These are phyloP conservation scores for Dendrophyllia cribrosa DNA, from an alignment of 64 coral and sea anemone species.

Conservation along the genomic window DNA sequence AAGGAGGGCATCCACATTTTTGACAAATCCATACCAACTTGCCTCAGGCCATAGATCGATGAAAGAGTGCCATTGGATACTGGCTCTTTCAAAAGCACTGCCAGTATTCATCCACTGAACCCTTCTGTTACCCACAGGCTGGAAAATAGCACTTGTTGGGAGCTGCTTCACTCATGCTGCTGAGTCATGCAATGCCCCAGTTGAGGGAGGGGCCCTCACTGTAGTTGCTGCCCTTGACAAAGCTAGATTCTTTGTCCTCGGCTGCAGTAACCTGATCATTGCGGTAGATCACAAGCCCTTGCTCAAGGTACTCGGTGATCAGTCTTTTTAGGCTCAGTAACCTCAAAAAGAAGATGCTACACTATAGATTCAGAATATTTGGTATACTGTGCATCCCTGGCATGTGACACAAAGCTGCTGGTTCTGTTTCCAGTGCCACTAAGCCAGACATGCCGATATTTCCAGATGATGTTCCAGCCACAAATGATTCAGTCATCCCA, in stretches of 20 bases:
- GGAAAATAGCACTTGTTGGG: no score
- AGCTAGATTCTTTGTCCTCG: slow-evolving; percentile 50
- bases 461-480: no score
- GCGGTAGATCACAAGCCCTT: slow-evolving; percentile 56
- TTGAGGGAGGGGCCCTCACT: slow-evolving; percentile 41
- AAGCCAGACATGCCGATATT: no score
- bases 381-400: slow-evolving; percentile 24
- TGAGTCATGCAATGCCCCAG: slow-evolving; percentile 30
- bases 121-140: no score
- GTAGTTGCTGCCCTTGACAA: slow-evolving; percentile 54
- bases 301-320: slow-evolving; percentile 59
- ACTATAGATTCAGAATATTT: slow-evolving; percentile 5
- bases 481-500: no score
- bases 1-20: no score
- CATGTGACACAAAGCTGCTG: slow-evolving; percentile 4
- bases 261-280: slow-evolving; percentile 40
- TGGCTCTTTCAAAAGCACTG: no score
- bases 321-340: slow-evolving; percentile 20
- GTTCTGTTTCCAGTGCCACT: background rate
- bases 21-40: no score
- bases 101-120: no score
- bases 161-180: no score
- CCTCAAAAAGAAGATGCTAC: slow-evolving; percentile 41
- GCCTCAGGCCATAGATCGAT: no score
- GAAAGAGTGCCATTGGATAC: no score